Evolutionary conservation across 2,888 invertebrate genomes (phyloP).

Genomic region (Ormyrus labotus): DNA sequence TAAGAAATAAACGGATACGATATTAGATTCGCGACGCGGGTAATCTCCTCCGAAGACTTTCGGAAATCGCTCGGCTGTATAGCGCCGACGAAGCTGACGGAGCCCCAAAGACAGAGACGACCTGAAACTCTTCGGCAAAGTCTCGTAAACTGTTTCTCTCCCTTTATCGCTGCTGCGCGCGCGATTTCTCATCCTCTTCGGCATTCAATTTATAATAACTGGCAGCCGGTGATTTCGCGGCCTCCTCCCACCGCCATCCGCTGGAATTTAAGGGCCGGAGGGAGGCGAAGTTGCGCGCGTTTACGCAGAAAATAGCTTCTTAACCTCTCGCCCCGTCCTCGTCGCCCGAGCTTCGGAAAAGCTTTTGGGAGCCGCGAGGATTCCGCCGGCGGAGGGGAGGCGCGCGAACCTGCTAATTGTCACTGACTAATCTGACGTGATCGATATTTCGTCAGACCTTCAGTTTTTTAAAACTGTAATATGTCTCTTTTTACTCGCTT

Average conservation of each 20-base stretch:
- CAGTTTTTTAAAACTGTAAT: too few species aligned
- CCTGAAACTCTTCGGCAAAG: slow-evolving; percentile 43
- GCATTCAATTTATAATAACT: slow-evolving; percentile 68
- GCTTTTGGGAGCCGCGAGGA: background rate
- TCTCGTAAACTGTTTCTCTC: slow-evolving; percentile 63
- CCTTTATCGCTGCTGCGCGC: slow-evolving; percentile 57
- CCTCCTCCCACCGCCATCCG: slow-evolving; percentile 48
- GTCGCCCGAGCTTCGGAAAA: background rate
- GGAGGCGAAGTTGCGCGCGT: slow-evolving; percentile 59
- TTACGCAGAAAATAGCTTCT: slow-evolving; percentile 70
- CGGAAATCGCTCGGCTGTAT: slow-evolving; percentile 30
- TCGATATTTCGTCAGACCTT: slow-evolving; percentile 7
- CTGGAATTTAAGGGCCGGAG: slow-evolving; percentile 57
- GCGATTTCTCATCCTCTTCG: slow-evolving; percentile 66
- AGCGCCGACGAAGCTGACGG: background rate
- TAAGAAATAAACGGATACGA: slow-evolving; percentile 18
- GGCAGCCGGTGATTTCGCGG: slow-evolving; percentile 65
- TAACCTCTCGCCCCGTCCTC: slow-evolving; percentile 45
- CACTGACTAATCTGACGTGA: slow-evolving; percentile 57
- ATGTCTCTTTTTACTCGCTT: too few species aligned
- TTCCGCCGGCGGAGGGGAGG: slow-evolving; percentile 20
- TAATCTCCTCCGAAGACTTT: slow-evolving; percentile 23
- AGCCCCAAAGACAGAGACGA: slow-evolving; percentile 2
- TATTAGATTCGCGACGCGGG: background rate
- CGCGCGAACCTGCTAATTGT: slow-evolving; percentile 34